phyloP scores from a whole-genome alignment of 2,888 invertebrate species.

The Sipha maydis region DNA sequence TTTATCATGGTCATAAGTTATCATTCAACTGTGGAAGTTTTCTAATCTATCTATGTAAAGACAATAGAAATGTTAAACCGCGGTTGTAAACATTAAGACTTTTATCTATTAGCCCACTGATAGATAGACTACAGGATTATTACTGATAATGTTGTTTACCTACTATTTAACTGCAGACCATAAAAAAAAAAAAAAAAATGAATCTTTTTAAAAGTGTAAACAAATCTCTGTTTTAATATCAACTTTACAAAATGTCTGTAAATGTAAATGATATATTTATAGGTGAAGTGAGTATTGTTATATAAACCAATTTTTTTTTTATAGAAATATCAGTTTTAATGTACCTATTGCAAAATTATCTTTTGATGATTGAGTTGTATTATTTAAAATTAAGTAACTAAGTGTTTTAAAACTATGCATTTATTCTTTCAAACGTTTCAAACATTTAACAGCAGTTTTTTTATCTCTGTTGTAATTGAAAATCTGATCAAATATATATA shows the following conservation, averaged over 20 bases:
- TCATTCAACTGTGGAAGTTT: not conserved
- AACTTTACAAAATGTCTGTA: not conserved
- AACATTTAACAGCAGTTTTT: no score
- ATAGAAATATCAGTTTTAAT: no score
- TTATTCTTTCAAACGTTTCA: no score
- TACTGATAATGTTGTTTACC: not conserved
- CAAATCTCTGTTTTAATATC: not conserved
- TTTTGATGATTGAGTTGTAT: no score
- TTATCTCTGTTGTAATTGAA: no score
- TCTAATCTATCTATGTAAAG: not conserved
- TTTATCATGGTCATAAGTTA: constrained; percentile 30
- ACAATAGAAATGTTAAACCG: not conserved
- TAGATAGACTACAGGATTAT: not conserved
- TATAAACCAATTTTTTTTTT: no score
- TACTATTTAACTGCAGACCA: not conserved
- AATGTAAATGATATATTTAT: constrained; percentile 53
- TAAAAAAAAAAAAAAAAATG: not conserved
- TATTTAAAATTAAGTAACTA: no score
- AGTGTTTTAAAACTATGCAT: no score
- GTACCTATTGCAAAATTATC: no score
- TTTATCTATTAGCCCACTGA: no score
- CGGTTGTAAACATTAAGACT: no score
- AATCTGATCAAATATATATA: no score
- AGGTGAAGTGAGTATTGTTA: constrained; percentile 41
- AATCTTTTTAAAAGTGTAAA: not conserved